A percentile compares a stretch with the other conserved stretches of the same genome.
Evolutionary conservation across 2,797 vertebrate genomes (phyloP).

Genomic region (Cyclopterus lumpus): DNA sequence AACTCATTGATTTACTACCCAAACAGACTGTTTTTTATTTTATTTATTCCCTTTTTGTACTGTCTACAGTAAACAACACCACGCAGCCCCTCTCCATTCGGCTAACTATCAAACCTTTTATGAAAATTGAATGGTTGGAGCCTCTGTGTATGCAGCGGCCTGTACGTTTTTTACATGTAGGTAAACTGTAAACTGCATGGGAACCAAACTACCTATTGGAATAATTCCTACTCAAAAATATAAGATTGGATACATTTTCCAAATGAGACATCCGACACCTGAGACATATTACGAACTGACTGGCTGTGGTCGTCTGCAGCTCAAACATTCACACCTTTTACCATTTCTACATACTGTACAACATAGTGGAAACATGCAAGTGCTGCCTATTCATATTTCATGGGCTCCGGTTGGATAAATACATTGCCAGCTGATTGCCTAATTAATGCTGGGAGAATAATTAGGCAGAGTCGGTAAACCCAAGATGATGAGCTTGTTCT

Average conservation of each 20-base stretch:
- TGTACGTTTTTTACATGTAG: neutral
- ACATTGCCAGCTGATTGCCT: conserved; percentile 55
- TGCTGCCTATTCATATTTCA: conserved; percentile 50
- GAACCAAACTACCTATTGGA: neutral
- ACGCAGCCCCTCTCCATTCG: neutral
- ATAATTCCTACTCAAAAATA: neutral
- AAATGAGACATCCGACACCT: neutral
- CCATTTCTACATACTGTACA: conserved; percentile 2
- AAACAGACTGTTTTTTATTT: too few relatives aligned
- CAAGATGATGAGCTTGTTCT: conserved; percentile 61
- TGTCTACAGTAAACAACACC: too few relatives aligned
- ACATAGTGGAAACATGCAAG: conserved; percentile 29
- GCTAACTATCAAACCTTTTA: neutral
- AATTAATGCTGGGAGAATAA: conserved; percentile 71
- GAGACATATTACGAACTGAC: neutral
- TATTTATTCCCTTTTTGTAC: too few relatives aligned
- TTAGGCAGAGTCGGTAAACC: conserved; percentile 60
- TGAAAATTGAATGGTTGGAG: neutral
- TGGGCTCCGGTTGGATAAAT: conserved; percentile 39
- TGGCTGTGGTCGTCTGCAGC: neutral
- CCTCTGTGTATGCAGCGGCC: too few relatives aligned
- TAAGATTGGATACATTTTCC: neutral
- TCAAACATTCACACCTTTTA: neutral
- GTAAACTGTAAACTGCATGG: conserved; percentile 1
- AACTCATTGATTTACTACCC: too few relatives aligned